These are phyloP conservation scores for Spodoptera picta DNA, from an alignment of 2,888 invertebrate species.

Conservation along the genomic window DNA sequence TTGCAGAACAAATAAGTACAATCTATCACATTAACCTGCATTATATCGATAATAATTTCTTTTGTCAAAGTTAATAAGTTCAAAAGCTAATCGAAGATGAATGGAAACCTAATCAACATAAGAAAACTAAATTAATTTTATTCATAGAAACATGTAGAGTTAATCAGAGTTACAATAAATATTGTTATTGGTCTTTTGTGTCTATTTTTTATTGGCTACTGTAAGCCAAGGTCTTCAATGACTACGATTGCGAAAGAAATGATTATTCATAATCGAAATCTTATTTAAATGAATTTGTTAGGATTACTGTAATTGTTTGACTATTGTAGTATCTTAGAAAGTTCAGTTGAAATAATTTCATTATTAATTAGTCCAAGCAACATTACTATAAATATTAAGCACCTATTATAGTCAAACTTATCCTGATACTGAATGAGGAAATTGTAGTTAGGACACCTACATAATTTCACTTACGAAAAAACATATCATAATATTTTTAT, in stretches of 20 bases:
- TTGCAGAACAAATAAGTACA: slow-evolving; percentile 3
- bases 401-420: no score
- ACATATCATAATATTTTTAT: no score
- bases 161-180: slow-evolving; percentile 20
- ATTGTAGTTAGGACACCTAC: no score
- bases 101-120: slow-evolving; percentile 42
- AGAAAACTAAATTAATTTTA: slow-evolving; percentile 45
- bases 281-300: slow-evolving; percentile 29
- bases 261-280: slow-evolving; percentile 18
- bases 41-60: slow-evolving; percentile 24
- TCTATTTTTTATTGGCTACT: slow-evolving; percentile 27
- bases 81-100: slow-evolving; percentile 40
- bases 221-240: slow-evolving; percentile 9
- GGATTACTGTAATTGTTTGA: slow-evolving; percentile 17
- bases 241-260: slow-evolving; percentile 21
- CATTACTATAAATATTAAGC: no score
- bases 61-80: slow-evolving; percentile 43
- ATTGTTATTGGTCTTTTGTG: slow-evolving; percentile 22
- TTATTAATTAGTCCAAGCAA: no score
- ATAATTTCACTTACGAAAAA: no score
- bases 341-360: neutral
- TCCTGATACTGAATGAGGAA: no score
- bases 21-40: slow-evolving; percentile 16
- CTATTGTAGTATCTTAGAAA: slow-evolving; percentile 32
- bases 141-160: slow-evolving; percentile 22